A percentile compares a stretch with the other conserved stretches of the same genome.
These are phyloP conservation scores for Metaphire vulgaris DNA, from an alignment of 1,140 invertebrate genomes.

Conservation along the genomic window DNA sequence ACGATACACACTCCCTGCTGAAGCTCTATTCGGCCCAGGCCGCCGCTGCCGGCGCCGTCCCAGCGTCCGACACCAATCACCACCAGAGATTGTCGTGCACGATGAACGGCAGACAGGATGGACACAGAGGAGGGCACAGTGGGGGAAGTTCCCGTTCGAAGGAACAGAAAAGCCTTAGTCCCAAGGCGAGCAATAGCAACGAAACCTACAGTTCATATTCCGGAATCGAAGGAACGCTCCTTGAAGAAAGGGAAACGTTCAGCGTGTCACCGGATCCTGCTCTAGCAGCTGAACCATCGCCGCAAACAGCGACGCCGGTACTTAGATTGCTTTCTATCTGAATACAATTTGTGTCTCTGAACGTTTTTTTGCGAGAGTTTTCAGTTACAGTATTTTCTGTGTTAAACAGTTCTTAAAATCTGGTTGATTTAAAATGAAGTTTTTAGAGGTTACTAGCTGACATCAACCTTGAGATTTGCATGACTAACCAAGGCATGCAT, in stretches of 20 bases:
- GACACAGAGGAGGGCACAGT: neutral
- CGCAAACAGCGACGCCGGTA: neutral
- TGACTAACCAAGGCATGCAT: no score
- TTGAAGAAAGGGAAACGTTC: neutral
- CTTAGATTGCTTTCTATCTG: neutral
- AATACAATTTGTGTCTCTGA: no score
- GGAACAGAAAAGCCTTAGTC: slow-evolving; percentile 16
- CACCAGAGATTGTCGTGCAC: neutral
- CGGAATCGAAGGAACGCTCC: neutral
- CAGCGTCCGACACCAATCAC: neutral
- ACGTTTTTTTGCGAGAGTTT: no score
- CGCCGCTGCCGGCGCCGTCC: neutral
- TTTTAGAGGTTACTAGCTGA: no score
- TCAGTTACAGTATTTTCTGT: no score
- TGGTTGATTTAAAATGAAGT: no score
- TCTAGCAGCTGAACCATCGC: slow-evolving; percentile 3
- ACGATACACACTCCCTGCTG: slow-evolving; percentile 11
- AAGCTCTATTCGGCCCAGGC: neutral
- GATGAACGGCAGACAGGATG: neutral
- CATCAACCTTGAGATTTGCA: no score
- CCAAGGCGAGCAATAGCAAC: slow-evolving; percentile 6
- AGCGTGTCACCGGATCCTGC: neutral
- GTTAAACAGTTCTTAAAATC: no score
- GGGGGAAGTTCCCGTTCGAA: slow-evolving; percentile 7
- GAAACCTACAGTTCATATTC: neutral